Evolutionary conservation across 2,888 invertebrate species (phyloP).

Genomic region (Conomelus anceps): DNA sequence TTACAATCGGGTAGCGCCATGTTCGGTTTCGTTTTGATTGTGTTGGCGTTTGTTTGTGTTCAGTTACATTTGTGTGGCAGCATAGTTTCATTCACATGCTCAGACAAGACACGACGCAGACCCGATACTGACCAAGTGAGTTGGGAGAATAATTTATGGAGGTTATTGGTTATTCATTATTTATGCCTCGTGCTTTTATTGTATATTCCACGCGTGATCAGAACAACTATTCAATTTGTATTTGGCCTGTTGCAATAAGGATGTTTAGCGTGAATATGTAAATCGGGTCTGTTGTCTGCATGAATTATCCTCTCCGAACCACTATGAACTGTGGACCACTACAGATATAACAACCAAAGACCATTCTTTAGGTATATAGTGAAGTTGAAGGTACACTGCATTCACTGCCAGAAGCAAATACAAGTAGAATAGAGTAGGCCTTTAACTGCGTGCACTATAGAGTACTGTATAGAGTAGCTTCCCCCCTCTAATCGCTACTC

Average conservation of each 20-base stretch:
- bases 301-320: not conserved
- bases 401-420: not conserved
- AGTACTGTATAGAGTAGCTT: not conserved
- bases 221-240: not conserved
- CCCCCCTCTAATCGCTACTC: no score
- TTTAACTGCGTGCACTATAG: not conserved
- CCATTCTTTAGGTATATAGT: not conserved
- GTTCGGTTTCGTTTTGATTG: not conserved
- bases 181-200: not conserved
- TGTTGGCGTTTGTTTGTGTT: not conserved
- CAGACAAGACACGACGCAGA: not conserved
- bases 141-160: not conserved
- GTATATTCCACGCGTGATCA: not conserved
- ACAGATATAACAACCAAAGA: not conserved
- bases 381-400: not conserved
- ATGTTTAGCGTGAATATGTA: not conserved
- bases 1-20: not conserved
- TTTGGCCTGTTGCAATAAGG: not conserved
- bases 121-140: not conserved
- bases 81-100: no score
- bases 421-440: not conserved
- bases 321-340: not conserved
- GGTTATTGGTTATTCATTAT: not conserved
- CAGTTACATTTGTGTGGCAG: not conserved
- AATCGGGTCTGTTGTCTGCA: not conserved